phyloP scores from a whole-genome alignment of 2,888 invertebrate genomes.

The Tribolium freemani region DNA sequence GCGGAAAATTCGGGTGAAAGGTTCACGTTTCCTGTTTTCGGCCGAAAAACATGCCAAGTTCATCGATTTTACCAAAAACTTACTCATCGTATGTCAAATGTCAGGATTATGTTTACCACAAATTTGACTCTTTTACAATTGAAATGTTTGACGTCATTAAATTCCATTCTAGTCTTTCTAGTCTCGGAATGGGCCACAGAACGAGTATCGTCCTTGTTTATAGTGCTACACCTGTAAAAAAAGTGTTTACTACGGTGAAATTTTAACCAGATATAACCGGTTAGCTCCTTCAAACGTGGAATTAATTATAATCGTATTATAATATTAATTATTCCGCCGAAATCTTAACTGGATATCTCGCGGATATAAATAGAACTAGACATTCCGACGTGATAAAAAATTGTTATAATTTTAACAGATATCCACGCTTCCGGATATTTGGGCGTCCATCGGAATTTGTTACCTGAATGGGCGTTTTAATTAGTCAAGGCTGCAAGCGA shows the following conservation, averaged over 20 bases:
- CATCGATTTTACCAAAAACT: background rate
- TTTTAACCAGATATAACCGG: slow-evolving; percentile 23
- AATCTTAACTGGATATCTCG: slow-evolving; percentile 2
- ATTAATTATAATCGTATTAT: slow-evolving; percentile 16
- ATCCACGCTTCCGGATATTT: background rate
- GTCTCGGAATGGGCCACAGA: slow-evolving; percentile 3
- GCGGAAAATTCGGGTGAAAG: background rate
- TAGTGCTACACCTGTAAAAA: slow-evolving; percentile 31
- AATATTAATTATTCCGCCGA: slow-evolving; percentile 13
- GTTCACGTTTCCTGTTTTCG: background rate
- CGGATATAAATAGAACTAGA: slow-evolving; percentile 6
- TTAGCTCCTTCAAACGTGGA: background rate
- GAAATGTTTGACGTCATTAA: slow-evolving; percentile 28
- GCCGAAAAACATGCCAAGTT: background rate
- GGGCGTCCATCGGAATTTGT: background rate
- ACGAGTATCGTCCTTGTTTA: slow-evolving; percentile 27
- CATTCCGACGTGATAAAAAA: slow-evolving; percentile 7
- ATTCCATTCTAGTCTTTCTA: slow-evolving; percentile 1
- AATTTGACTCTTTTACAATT: slow-evolving; percentile 10
- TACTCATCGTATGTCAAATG: slow-evolving; percentile 11
- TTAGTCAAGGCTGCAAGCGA: background rate
- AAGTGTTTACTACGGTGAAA: slow-evolving; percentile 28
- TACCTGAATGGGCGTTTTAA: background rate
- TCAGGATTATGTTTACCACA: slow-evolving; percentile 16
- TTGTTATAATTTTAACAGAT: background rate